phyloP scores from a whole-genome alignment of 1,140 invertebrate genomes.

The Trypoxylus dichotomus region DNA sequence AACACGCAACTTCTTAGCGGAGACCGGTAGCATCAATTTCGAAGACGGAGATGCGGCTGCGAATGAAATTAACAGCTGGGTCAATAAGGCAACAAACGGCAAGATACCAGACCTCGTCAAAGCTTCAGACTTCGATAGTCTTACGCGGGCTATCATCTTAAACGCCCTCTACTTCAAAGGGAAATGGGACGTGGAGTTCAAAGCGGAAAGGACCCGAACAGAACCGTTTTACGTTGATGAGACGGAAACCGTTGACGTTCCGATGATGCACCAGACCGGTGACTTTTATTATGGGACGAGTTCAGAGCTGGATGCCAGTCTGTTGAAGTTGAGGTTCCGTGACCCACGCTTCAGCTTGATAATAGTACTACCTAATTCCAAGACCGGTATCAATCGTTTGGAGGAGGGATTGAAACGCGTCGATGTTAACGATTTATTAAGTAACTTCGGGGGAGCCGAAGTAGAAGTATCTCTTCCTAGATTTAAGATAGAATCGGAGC shows the following conservation, averaged over 20 bases:
- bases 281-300: background rate
- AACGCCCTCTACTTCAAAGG: slow-evolving; percentile 85
- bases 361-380: background rate
- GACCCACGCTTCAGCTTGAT: background rate
- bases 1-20: slow-evolving; percentile 56
- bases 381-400: background rate
- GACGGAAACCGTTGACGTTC: background rate
- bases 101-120: slow-evolving; percentile 70
- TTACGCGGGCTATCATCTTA: slow-evolving; percentile 69
- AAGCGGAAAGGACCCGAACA: background rate
- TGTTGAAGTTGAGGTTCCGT: background rate
- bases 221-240: background rate
- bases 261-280: background rate
- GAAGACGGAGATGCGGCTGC: slow-evolving; percentile 48
- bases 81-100: slow-evolving; percentile 69
- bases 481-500: background rate
- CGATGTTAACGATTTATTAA: background rate
- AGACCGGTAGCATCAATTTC: slow-evolving; percentile 61
- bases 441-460: background rate
- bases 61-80: slow-evolving; percentile 69
- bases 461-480: background rate
- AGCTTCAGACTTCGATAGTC: slow-evolving; percentile 56
- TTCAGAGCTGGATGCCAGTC: background rate
- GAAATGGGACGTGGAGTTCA: background rate
- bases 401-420: background rate